Evolutionary conservation across 2,888 invertebrate genomes (phyloP).

Genomic region (Drosophila neotestacea): DNA sequence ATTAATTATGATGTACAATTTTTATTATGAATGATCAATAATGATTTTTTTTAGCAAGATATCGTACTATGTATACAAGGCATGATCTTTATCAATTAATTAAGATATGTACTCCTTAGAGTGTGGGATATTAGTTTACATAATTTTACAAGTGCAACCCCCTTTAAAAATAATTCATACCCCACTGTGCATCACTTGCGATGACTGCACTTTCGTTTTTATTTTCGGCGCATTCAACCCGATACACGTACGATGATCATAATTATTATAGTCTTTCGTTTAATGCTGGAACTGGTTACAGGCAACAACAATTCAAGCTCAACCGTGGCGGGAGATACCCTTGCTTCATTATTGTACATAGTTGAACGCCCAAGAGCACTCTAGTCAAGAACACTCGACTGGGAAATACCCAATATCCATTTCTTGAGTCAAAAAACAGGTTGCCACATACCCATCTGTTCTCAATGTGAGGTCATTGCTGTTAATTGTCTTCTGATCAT

Average conservation of each 20-base stretch:
- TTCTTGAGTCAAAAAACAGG: neutral
- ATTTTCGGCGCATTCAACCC: conserved; percentile 68
- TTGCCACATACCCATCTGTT: neutral
- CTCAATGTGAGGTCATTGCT: neutral
- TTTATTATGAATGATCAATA: too few species aligned
- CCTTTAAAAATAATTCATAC: conserved; percentile 6
- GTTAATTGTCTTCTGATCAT: too few species aligned
- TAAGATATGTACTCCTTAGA: too few species aligned
- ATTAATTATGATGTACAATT: too few species aligned
- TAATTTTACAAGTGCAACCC: neutral
- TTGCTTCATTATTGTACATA: conserved; percentile 28
- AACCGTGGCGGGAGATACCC: conserved; percentile 49
- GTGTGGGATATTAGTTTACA: neutral
- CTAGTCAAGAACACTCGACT: neutral
- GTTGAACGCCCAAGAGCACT: conserved; percentile 28
- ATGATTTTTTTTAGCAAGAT: too few species aligned
- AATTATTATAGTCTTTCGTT: conserved; percentile 56
- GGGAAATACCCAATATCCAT: conserved; percentile 4
- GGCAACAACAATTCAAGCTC: conserved; percentile 48
- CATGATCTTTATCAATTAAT: too few species aligned
- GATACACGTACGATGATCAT: conserved; percentile 55
- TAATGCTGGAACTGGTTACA: conserved; percentile 53
- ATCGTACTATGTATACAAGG: too few species aligned
- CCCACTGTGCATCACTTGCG: conserved; percentile 33
- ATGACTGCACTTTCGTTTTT: conserved; percentile 63